Evolutionary conservation across 2,888 invertebrate genomes (phyloP), one percentile per base, ranked within the genome.

Genomic region (Hirtodrosophila alboralis): DNA sequence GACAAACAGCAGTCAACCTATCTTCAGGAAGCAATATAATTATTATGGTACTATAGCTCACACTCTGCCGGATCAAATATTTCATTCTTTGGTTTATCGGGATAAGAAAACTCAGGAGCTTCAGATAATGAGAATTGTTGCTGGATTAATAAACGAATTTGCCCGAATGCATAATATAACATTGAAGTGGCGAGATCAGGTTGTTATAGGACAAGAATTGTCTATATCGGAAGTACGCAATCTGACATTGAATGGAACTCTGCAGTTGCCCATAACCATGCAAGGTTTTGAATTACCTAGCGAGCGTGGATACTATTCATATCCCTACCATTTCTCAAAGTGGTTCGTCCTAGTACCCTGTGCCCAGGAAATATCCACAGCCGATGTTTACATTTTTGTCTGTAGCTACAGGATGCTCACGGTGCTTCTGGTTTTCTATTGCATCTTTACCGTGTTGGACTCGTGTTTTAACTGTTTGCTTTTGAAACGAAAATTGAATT

Each of bases 341-440:
- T 80, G 85, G 79, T 63, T 68, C n/a, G 23, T 80, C 1, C 30
- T 62, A 9, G 54, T 84, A 6, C 85, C 85, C 0, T 81, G 83
- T 14, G 64, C 85, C 5, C 58, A 56, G 7, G 64, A 81, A 16
- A 51, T 81, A 10, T 6, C 69, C 48, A 78, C 52, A 0, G 75
- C 83, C 4, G 45, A 75, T 8, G 62, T 80, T 0, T 80, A 67
- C 38, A 28, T 31, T 0, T 5, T 51, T 12, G 38, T 85, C 10
- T 47, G 33, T 6, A 43, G 63, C 1, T 21, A 16, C 2, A 12
- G 31, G 1, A 58, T 68, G 12, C 5, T 78, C 5, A 1, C 43
- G 0, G 27, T 75, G 1, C 51, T 75, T 0, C 6, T 62, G 0
- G 41, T n/a, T 2, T 67, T 37, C 53, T 84, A 84, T 13, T 23